Conservation (phyloP, 2,888 invertebrate genomes). For the Carcina quercana region DNA sequence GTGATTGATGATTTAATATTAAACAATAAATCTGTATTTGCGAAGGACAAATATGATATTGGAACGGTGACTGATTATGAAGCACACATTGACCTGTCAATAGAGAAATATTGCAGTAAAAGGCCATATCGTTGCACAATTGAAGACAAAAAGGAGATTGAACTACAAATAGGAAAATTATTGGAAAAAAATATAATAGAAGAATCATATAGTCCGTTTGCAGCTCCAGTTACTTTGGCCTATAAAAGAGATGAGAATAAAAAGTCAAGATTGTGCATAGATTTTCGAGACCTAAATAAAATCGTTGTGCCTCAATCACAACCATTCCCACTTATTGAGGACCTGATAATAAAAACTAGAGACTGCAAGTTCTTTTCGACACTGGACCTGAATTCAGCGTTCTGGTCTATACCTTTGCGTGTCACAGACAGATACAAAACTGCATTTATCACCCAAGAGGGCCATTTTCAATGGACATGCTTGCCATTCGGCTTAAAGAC, state of each 20-base stretch:
- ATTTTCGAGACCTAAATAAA: conserved; percentile 25
- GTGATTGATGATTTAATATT: conserved; percentile 12
- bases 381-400: conserved; percentile 31
- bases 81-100: conserved; percentile 10
- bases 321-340: conserved; percentile 25
- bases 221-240: conserved; percentile 18
- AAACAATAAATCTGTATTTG: conserved; percentile 15
- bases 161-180: conserved; percentile 14
- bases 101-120: conserved; percentile 15
- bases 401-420: conserved; percentile 30
- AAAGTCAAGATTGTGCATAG: conserved; percentile 27
- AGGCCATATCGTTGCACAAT: conserved; percentile 17
- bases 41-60: conserved; percentile 19
- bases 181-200: conserved; percentile 17
- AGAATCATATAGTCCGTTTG: conserved; percentile 21
- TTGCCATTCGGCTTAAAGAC: conserved; percentile 25
- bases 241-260: conserved; percentile 18
- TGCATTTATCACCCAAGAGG: conserved; percentile 7
- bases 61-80: conserved; percentile 13
- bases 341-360: conserved; percentile 11
- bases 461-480: conserved; percentile 16
- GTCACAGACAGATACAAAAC: conserved; percentile 26
- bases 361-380: conserved; percentile 24
- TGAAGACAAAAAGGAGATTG: conserved; percentile 18
- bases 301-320: conserved; percentile 23